Base-by-base conservation (phyloP, 2,113 vertebrate species). In the Eupsittula cactorum region DNA sequence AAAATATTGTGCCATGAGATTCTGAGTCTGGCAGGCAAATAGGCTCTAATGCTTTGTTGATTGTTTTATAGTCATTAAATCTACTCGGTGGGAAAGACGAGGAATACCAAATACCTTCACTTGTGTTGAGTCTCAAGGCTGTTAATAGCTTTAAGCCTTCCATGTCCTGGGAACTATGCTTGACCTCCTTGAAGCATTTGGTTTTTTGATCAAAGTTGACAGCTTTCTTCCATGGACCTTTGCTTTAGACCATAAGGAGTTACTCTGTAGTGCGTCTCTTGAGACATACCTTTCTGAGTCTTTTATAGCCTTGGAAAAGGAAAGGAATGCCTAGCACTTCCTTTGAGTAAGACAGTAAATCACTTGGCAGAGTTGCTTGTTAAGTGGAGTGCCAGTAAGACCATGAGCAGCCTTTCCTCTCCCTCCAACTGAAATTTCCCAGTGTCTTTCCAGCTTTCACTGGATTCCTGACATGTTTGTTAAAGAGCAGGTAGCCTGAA, bases 281-380 rank as follows among this genome's bases (percentile, higher is more conserved):
- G 55, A 78, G 60, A 89, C 11, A 28, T 65, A 82, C 59, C 84
- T 88, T 81, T 94, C 65, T 44, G 41, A 82, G 63, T 33, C 31
- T 78, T 79, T 92, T 90, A 87, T 49, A 89, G 60, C 46, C 77
- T 89, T 70, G 88, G 76, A 73, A 87, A 69, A 27, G 68, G 31
- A 67, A 82, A 91, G 79, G 52, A 96, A 95, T 95, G 57, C 64
- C 70, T 92, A 93, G 81, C 65, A 65, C 79, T 95, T 96, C 92
- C 90, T 90, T 82, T 68, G 53, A 77, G 24, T 31, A 44, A 53
- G 49, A 29, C 59, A 60, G 31, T 69, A 88, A 89, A 90, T 89
- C 42, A 77, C 49, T 92, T 71, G 74, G 39, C 42, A 62, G 25
- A 55, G 20, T 29, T 57, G 35, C 46, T 80, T 77, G 15, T 63